Evolutionary conservation across 92 coral and sea anemone species (phyloP).

Genomic region (Parazoanthus atlanticus): DNA sequence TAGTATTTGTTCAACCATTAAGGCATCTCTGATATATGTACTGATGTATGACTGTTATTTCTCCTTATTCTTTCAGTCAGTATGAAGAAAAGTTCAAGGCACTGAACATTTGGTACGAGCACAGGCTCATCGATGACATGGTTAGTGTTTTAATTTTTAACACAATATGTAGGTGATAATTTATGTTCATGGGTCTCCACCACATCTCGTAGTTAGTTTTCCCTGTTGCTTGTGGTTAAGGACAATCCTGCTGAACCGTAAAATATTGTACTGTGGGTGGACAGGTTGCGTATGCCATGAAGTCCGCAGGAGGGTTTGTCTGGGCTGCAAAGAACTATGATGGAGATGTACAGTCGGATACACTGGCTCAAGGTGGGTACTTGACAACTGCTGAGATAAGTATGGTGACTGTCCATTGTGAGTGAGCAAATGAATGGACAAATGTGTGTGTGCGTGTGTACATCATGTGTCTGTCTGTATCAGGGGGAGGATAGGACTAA

Average conservation of each 20-base stretch:
- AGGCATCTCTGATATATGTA: background rate
- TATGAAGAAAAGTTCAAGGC: conserved; percentile 81
- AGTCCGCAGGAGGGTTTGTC: conserved; percentile 98
- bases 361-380: conserved; percentile 90
- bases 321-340: conserved; percentile 99
- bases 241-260: background rate
- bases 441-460: too few species aligned
- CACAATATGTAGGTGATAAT: too few species aligned
- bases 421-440: too few species aligned
- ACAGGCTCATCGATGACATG: conserved; percentile 97
- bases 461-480: too few species aligned
- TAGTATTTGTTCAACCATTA: too few species aligned
- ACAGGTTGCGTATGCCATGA: conserved; percentile 95
- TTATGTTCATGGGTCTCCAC: background rate
- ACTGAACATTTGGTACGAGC: conserved; percentile 90
- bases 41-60: background rate
- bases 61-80: conserved; percentile 60
- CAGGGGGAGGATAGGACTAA: too few species aligned
- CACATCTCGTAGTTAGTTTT: background rate
- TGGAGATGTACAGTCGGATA: conserved; percentile 99
- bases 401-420: too few species aligned
- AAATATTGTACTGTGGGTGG: background rate
- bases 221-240: background rate
- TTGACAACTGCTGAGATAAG: too few species aligned
- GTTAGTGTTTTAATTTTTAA: conserved; percentile 44